phyloP scores from a whole-genome alignment of 2,888 invertebrate species.

The Plemyria rubiginata region DNA sequence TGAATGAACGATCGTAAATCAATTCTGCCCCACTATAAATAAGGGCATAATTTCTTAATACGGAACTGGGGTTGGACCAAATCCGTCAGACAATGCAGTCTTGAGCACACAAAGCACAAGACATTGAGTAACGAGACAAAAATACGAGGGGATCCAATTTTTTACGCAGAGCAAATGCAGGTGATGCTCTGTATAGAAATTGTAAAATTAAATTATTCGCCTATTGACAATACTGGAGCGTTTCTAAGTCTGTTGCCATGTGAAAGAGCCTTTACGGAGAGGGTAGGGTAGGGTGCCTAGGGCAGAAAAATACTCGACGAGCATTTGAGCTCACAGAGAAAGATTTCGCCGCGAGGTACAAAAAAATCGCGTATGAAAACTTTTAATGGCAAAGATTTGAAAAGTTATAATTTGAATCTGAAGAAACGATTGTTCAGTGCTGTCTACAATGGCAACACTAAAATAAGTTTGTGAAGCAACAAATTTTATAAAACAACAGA shows the following conservation, averaged over 20 bases:
- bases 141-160: constrained; percentile 72
- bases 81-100: constrained; percentile 64
- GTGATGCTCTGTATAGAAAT: constrained; percentile 74
- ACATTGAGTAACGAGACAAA: constrained; percentile 80
- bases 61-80: constrained; percentile 53
- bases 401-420: constrained; percentile 41
- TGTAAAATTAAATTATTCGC: constrained; percentile 77
- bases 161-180: constrained; percentile 68
- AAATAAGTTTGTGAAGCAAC: not conserved
- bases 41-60: constrained; percentile 72
- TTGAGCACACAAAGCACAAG: constrained; percentile 65
- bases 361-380: constrained; percentile 40
- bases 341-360: constrained; percentile 30
- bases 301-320: constrained; percentile 21
- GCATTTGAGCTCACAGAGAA: constrained; percentile 9
- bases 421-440: constrained; percentile 37
- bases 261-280: constrained; percentile 40
- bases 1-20: constrained; percentile 62
- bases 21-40: constrained; percentile 67
- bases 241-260: constrained; percentile 65
- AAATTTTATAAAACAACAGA: constrained; percentile 1
- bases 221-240: constrained; percentile 72
- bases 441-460: constrained; percentile 23
- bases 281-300: constrained; percentile 38
- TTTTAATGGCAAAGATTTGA: constrained; percentile 42